phyloP scores from a whole-genome alignment of 1,140 invertebrate genomes.

The Drosophila ambigua region DNA sequence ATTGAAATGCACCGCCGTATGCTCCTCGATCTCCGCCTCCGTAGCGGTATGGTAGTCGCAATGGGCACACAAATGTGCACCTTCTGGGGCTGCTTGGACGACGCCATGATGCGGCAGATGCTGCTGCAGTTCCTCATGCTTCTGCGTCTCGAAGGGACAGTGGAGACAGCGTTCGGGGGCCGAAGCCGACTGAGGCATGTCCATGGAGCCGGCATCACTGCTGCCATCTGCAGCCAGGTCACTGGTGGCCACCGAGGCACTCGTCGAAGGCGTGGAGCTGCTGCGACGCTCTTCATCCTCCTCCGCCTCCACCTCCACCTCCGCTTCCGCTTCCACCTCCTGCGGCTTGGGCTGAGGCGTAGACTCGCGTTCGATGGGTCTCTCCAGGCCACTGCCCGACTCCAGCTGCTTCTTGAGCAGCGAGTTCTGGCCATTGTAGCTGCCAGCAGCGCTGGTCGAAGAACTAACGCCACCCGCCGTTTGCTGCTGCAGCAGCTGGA shows the following conservation, averaged over 20 bases:
- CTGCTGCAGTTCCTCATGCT: conserved; percentile 55
- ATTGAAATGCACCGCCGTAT: conserved; percentile 77
- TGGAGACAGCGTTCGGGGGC: conserved; percentile 87
- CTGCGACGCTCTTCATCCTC: conserved; percentile 59
- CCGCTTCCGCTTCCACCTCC: background rate
- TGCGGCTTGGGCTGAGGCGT: conserved; percentile 15
- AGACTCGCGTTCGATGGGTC: conserved; percentile 15
- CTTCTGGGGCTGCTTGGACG: too few relatives aligned
- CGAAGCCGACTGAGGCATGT: conserved; percentile 85
- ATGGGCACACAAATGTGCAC: conserved; percentile 86
- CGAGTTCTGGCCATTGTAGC: conserved; percentile 63
- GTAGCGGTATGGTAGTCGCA: conserved; percentile 90
- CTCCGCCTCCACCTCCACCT: background rate
- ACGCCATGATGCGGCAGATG: conserved; percentile 88
- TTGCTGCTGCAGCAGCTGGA: conserved; percentile 71
- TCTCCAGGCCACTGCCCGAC: conserved; percentile 47
- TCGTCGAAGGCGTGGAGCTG: conserved; percentile 68
- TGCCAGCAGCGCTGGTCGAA: conserved; percentile 32
- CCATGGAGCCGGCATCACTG: conserved; percentile 66
- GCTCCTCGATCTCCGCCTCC: conserved; percentile 66
- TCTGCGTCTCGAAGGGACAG: conserved; percentile 84
- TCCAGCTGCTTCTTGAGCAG: conserved; percentile 78
- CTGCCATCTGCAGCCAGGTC: conserved; percentile 69
- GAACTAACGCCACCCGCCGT: conserved; percentile 50
- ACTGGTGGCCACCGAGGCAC: conserved; percentile 71